Conservation (phyloP, 2,888 invertebrate genomes). For the Metalampra italica region DNA sequence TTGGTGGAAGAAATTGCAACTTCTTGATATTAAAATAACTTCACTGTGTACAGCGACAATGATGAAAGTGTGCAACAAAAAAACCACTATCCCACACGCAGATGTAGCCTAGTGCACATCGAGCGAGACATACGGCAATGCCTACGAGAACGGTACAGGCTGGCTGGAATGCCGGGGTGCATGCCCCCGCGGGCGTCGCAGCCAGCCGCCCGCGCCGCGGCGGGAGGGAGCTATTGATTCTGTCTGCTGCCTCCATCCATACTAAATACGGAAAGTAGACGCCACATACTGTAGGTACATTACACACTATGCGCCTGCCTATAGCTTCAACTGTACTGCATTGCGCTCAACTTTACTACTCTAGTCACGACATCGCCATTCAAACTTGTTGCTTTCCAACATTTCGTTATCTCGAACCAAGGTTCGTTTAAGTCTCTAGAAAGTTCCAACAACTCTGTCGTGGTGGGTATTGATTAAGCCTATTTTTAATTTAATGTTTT, state of each 20-base stretch:
- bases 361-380: conserved; percentile 49
- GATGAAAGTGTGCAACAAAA: neutral
- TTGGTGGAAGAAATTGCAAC: too few relatives aligned
- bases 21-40: too few relatives aligned
- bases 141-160: neutral
- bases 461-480: conserved; percentile 9
- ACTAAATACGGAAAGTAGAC: conserved; percentile 58
- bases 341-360: conserved; percentile 47
- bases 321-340: conserved; percentile 34
- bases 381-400: conserved; percentile 48
- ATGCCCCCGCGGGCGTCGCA: conserved; percentile 43
- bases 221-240: conserved; percentile 61
- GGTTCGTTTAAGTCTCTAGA: conserved; percentile 27
- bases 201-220: conserved; percentile 36
- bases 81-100: neutral
- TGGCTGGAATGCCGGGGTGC: conserved; percentile 35
- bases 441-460: conserved; percentile 21
- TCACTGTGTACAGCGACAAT: too few relatives aligned
- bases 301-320: conserved; percentile 27
- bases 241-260: conserved; percentile 58
- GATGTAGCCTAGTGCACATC: neutral
- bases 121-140: neutral
- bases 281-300: conserved; percentile 28
- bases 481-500: conserved; percentile 8
- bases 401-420: conserved; percentile 36